phyloP scores from a whole-genome alignment of 2,797 vertebrate species.

The Cephalopachus bancanus region DNA sequence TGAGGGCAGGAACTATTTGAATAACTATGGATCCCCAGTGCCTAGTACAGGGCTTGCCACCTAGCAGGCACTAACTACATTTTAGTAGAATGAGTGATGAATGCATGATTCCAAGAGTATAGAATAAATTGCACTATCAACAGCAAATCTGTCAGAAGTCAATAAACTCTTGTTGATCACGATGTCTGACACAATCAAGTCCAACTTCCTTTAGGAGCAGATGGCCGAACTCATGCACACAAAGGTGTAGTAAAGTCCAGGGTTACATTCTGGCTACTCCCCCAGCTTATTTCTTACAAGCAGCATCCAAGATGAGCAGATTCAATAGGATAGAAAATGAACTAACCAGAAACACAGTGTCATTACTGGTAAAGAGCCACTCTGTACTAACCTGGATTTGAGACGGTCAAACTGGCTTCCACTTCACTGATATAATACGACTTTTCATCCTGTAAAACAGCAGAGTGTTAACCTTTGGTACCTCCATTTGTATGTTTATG shows the following conservation, averaged over 20 bases:
- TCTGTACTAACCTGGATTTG: slow-evolving; percentile 88
- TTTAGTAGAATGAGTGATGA: not conserved
- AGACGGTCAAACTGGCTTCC: slow-evolving; percentile 85
- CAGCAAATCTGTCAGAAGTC: slow-evolving; percentile 13
- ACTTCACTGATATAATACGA: slow-evolving; percentile 88
- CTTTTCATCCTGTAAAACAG: slow-evolving; percentile 86
- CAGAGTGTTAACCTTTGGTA: slow-evolving; percentile 3
- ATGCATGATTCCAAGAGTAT: not conserved
- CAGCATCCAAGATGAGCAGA: not conserved
- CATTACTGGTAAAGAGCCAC: slow-evolving; percentile 69
- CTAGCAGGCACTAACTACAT: not conserved
- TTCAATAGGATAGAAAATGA: not conserved
- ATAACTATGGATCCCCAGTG: not conserved
- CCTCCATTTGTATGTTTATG: not conserved
- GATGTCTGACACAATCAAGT: not conserved
- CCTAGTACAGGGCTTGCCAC: not conserved
- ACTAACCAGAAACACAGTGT: not conserved
- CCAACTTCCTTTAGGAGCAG: not conserved
- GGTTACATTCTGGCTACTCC: not conserved
- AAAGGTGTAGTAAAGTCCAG: not conserved
- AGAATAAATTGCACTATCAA: not conserved
- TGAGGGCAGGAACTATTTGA: not conserved
- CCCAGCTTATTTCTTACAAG: not conserved
- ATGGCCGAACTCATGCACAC: not conserved
- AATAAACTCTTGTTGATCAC: not conserved